Evolutionary conservation across 2,888 invertebrate species (phyloP), one percentile per base, ranked within the genome.

Genomic region (Mesochorus sp.): DNA sequence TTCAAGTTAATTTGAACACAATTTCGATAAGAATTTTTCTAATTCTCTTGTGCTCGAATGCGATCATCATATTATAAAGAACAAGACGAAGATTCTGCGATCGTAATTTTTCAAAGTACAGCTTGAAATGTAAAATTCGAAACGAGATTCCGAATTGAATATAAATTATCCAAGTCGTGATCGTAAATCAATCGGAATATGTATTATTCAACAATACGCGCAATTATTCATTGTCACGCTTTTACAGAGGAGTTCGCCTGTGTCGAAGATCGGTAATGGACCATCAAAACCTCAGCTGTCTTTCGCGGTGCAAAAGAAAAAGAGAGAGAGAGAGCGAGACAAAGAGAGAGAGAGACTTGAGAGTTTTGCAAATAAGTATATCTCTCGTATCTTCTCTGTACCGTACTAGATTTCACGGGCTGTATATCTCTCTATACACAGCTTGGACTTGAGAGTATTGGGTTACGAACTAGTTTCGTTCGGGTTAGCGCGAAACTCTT

Each of bases 381-480:
- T n/a, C 12, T 49, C 61, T 68, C 67, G 39, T 55, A 53, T 24
- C 57, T 70, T n/a, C 31, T 12, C 53, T 37, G 61, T 64, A 64
- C 71, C 78, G 70, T 78, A 78, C 78, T 59, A 78, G 78, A 78
- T 78, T 74, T 78, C 78, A 78, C 78, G 78, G 74, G 68, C 70
- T 70, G 68, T 74, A 70, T 64, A 70, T 64, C 59, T 72, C 49
- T 57, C 34, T n/a, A n/a, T n/a, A n/a, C 51, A 39, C 49, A 49
- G 53, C 61, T 19, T 57, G 70, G 68, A 78, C 64, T 71, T 28
- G 59, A 47, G 51, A 53, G 74, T 78, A 78, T 78, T 74, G 70
- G 78, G 78, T 78, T 78, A 78, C 78, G 78, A 66, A 78, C 78
- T 78, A 78, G 78, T 78, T 78, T 74, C 74, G 78, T 74, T 78